Percentiles rank a stretch among this genome's conserved stretches.
phyloP scores from a whole-genome alignment of 2,888 invertebrate species.

The Plagodis dolabraria region DNA sequence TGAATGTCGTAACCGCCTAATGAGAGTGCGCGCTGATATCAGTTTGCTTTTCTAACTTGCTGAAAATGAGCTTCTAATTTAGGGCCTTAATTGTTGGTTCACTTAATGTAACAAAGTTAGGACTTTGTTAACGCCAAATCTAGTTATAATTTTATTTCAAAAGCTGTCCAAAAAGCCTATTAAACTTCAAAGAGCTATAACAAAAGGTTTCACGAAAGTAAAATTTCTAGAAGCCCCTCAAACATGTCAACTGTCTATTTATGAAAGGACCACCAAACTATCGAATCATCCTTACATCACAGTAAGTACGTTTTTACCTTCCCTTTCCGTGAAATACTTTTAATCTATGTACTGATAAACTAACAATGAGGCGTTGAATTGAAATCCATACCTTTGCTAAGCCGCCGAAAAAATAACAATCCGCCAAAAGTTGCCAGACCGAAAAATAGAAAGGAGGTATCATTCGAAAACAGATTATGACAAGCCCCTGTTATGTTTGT shows the following conservation, averaged over 20 bases:
- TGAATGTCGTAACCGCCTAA: too few species aligned
- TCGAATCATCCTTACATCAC: conserved; percentile 63
- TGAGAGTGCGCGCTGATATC: too few species aligned
- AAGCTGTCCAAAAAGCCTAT: not conserved
- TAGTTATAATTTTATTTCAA: too few species aligned
- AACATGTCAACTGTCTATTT: conserved; percentile 68
- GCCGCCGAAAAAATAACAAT: conserved; percentile 66
- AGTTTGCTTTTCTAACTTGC: too few species aligned
- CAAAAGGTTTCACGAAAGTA: conserved; percentile 59
- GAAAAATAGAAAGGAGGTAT: conserved; percentile 76
- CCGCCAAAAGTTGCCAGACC: conserved; percentile 71
- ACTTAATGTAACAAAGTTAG: too few species aligned
- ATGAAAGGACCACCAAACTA: conserved; percentile 70
- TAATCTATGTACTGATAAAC: conserved; percentile 67
- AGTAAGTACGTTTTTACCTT: conserved; percentile 65
- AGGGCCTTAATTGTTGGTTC: too few species aligned
- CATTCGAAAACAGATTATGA: conserved; percentile 80
- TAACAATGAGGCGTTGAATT: conserved; percentile 81
- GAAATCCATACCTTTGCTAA: conserved; percentile 77
- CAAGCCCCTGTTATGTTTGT: conserved; percentile 84
- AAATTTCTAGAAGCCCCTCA: conserved; percentile 57
- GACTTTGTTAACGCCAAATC: too few species aligned
- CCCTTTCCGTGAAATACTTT: conserved; percentile 74
- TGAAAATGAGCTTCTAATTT: too few species aligned
- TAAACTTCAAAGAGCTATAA: conserved; percentile 7